Evolutionary conservation across 2,888 invertebrate species (phyloP).

Genomic region (Melanostoma mellinum): DNA sequence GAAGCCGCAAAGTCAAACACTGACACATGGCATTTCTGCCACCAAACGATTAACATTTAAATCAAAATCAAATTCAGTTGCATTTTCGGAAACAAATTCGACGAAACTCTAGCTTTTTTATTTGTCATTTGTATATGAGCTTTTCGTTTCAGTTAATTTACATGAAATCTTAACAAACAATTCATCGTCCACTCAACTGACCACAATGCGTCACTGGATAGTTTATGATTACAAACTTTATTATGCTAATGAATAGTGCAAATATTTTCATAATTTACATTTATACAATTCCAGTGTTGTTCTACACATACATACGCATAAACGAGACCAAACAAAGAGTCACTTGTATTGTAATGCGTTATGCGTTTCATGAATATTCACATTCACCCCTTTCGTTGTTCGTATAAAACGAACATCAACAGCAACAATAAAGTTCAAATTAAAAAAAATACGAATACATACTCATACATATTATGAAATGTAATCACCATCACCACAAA

Average conservation of each 20-base stretch:
- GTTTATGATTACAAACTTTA: slow-evolving; percentile 47
- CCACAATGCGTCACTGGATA: slow-evolving; percentile 1
- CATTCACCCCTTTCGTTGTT: neutral
- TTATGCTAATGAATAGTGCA: slow-evolving; percentile 58
- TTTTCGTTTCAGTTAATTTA: neutral
- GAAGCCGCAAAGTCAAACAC: too few species aligned
- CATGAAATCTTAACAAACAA: slow-evolving; percentile 23
- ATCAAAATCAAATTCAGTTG: too few species aligned
- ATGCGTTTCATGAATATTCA: slow-evolving; percentile 31
- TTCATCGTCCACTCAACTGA: neutral
- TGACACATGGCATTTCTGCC: too few species aligned
- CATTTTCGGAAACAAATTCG: too few species aligned
- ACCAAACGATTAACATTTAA: too few species aligned
- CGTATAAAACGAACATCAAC: neutral
- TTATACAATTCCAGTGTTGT: slow-evolving; percentile 12
- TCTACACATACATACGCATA: slow-evolving; percentile 5
- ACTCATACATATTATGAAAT: neutral
- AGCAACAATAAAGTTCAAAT: neutral
- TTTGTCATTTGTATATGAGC: too few species aligned
- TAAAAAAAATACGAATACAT: neutral
- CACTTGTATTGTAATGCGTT: too few species aligned
- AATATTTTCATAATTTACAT: slow-evolving; percentile 57
- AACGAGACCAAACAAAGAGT: slow-evolving; percentile 11
- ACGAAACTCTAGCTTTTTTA: too few species aligned
- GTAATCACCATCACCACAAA: neutral